These are phyloP conservation scores for Anguilla anguilla DNA, from an alignment of 2,797 vertebrate species.

Conservation along the genomic window DNA sequence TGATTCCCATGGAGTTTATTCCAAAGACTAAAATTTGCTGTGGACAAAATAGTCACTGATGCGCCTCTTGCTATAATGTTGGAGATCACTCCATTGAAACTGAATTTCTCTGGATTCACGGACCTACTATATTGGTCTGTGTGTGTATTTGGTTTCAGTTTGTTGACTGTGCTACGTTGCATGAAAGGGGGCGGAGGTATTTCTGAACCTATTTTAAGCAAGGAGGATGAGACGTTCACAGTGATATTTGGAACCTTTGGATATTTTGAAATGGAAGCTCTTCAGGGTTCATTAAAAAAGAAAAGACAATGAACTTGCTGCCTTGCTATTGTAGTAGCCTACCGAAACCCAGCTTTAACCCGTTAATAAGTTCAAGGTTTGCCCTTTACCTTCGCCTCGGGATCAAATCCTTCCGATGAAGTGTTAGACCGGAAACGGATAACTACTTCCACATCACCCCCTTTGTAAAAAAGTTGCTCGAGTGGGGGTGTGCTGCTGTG, in stretches of 20 bases:
- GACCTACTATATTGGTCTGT: not conserved
- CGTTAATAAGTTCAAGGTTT: conserved; percentile 58
- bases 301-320: conserved; percentile 19
- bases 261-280: conserved; percentile 12
- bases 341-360: conserved; percentile 42
- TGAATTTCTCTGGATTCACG: not conserved
- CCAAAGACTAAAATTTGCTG: too few relatives aligned
- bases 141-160: conserved; percentile 7
- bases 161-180: conserved; percentile 20
- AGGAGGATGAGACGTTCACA: not conserved
- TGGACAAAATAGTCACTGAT: conserved; percentile 1
- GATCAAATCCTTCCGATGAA: conserved; percentile 54
- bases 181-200: not conserved
- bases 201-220: conserved; percentile 15
- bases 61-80: not conserved
- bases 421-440: conserved; percentile 57
- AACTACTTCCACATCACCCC: conserved; percentile 50
- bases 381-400: conserved; percentile 51
- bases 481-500: not conserved
- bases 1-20: too few relatives aligned
- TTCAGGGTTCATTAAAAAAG: conserved; percentile 27
- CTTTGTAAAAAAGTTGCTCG: conserved; percentile 33
- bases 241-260: conserved; percentile 2
- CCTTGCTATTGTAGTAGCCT: conserved; percentile 27
- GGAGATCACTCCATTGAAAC: conserved; percentile 14